These are phyloP conservation scores for Elysia crispata DNA, from an alignment of 2,888 invertebrate species.

Conservation along the genomic window DNA sequence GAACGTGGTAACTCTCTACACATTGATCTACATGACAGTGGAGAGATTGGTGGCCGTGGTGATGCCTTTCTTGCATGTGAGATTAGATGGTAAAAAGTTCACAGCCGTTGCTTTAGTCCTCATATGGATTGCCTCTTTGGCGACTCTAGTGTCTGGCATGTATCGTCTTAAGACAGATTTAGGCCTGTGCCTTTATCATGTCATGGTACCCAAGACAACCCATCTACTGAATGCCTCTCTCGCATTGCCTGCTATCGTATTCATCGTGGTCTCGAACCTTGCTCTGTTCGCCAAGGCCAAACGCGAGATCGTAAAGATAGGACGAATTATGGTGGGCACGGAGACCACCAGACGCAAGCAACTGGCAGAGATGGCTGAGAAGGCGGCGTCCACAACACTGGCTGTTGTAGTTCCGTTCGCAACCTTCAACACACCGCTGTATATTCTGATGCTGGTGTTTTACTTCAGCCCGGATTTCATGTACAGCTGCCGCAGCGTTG, in stretches of 20 bases:
- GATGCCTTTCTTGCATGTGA: not conserved
- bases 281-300: not conserved
- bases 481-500: not conserved
- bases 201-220: not conserved
- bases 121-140: not conserved
- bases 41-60: not conserved
- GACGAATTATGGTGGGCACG: not conserved
- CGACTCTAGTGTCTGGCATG: not conserved
- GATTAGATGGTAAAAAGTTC: not conserved
- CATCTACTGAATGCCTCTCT: not conserved
- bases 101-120: not conserved
- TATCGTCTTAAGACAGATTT: not conserved
- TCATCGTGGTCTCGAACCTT: not conserved
- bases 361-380: not conserved
- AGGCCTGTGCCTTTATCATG: not conserved
- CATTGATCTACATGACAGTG: constrained; percentile 7
- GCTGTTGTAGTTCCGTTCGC: constrained; percentile 10
- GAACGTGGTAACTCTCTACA: not conserved
- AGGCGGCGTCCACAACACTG: constrained; percentile 2
- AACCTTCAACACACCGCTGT: not conserved
- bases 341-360: not conserved
- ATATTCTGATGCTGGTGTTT: not conserved
- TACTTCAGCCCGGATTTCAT: constrained; percentile 2
- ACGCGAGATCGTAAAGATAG: not conserved
- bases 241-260: not conserved